A percentile compares a stretch with the other conserved stretches of the same genome.
Evolutionary conservation across 2,113 vertebrate genomes (phyloP).

Genomic region (Hyperopisus bebe): DNA sequence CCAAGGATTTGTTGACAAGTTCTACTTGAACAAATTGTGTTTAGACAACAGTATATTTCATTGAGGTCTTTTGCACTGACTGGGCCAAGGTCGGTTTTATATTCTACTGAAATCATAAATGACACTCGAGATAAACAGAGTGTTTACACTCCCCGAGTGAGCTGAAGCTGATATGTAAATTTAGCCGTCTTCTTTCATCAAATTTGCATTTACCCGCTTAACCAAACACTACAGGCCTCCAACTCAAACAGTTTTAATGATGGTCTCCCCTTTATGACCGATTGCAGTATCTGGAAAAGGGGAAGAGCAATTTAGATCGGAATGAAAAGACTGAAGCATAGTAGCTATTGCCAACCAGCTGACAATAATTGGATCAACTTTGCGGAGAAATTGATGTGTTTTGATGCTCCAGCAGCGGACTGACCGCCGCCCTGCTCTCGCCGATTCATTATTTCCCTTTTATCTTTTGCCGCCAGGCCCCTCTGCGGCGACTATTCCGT

Average conservation of each 20-base stretch:
- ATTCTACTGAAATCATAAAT: constrained; percentile 98
- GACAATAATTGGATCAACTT: constrained; percentile 91
- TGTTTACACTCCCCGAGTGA: constrained; percentile 99
- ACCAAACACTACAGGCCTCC: constrained; percentile 95
- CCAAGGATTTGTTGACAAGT: constrained; percentile 71
- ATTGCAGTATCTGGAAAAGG: constrained; percentile 79
- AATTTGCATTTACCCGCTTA: constrained; percentile 99
- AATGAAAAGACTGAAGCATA: constrained; percentile 74
- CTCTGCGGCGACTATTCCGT: constrained; percentile 68
- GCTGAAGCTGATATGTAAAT: constrained; percentile 99
- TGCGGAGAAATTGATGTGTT: constrained; percentile 70
- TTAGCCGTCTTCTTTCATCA: constrained; percentile 96
- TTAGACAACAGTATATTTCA: constrained; percentile 86
- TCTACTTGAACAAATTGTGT: constrained; percentile 79
- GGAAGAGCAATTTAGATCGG: constrained; percentile 89
- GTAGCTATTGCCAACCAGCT: constrained; percentile 72
- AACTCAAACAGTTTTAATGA: constrained; percentile 99
- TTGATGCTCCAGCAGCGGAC: constrained; percentile 79
- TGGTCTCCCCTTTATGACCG: constrained; percentile 94
- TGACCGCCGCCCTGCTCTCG: constrained; percentile 59
- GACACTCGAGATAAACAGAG: constrained; percentile 99
- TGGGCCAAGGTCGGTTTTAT: constrained; percentile 97
- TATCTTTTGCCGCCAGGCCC: constrained; percentile 82
- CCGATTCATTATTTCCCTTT: constrained; percentile 69
- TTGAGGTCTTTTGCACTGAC: constrained; percentile 79